Conservation (phyloP, 2,797 vertebrate genomes). For the Manis javanica region DNA sequence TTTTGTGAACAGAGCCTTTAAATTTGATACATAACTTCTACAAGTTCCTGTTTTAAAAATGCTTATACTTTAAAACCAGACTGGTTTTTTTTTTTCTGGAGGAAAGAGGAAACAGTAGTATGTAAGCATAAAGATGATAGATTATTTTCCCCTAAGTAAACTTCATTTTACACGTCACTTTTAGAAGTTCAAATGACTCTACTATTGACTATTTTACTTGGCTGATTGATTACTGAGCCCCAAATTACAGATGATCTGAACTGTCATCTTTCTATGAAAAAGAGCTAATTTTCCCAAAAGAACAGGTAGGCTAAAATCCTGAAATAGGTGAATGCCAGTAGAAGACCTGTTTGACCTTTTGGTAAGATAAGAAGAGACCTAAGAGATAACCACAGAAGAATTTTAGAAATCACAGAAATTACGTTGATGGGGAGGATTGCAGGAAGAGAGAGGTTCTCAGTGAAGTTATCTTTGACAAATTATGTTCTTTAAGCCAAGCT, state of each 20-base stretch:
- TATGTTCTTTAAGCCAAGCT: not conserved
- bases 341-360: not conserved
- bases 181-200: not conserved
- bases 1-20: not conserved
- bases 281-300: not conserved
- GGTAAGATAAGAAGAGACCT: not conserved
- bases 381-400: not conserved
- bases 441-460: not conserved
- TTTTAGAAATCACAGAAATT: not conserved
- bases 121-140: not conserved
- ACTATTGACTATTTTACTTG: not conserved
- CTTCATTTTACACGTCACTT: not conserved
- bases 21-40: not conserved
- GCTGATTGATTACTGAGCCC: not conserved
- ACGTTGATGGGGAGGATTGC: not conserved
- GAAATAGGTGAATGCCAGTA: not conserved
- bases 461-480: not conserved
- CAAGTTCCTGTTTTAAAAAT: not conserved
- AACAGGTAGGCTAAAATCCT: not conserved
- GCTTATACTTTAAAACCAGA: conserved; percentile 1
- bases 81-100: not conserved
- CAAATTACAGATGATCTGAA: not conserved
- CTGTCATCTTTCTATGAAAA: not conserved
- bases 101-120: not conserved
- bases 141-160: not conserved